These are phyloP conservation scores for Euphydryas editha DNA, from an alignment of 2,888 invertebrate genomes.

Conservation along the genomic window DNA sequence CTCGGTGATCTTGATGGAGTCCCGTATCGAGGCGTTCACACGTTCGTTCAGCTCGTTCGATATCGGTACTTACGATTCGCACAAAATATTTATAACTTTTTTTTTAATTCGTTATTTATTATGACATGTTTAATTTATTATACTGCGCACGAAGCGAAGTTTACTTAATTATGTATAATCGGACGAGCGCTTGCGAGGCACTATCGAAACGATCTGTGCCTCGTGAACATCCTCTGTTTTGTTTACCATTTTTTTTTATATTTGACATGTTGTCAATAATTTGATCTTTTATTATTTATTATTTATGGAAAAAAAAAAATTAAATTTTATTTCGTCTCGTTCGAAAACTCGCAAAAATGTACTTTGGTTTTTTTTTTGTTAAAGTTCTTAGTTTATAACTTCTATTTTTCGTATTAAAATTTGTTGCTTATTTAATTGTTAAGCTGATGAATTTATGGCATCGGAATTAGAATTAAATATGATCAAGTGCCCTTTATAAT, in stretches of 20 bases:
- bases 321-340: slow-evolving; percentile 56
- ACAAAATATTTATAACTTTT: slow-evolving; percentile 60
- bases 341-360: slow-evolving; percentile 68
- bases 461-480: slow-evolving; percentile 35
- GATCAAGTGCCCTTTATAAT: slow-evolving; percentile 41
- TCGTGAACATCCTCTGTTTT: slow-evolving; percentile 40
- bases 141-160: slow-evolving; percentile 64
- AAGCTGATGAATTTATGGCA: slow-evolving; percentile 40
- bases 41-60: slow-evolving; percentile 38
- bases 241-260: slow-evolving; percentile 38
- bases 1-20: background rate
- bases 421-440: slow-evolving; percentile 69
- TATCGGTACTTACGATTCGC: slow-evolving; percentile 76
- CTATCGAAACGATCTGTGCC: slow-evolving; percentile 47
- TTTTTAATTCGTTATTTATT: slow-evolving; percentile 64
- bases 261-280: slow-evolving; percentile 46
- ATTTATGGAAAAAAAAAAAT: slow-evolving; percentile 40
- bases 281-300: slow-evolving; percentile 43
- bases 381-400: slow-evolving; percentile 68
- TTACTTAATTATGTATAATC: slow-evolving; percentile 68
- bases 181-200: slow-evolving; percentile 33
- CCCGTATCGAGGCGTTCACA: slow-evolving; percentile 11
- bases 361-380: slow-evolving; percentile 68
- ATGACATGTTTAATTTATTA: slow-evolving; percentile 63
- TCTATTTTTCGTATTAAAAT: slow-evolving; percentile 53